Evolutionary conservation across 2,797 vertebrate species (phyloP), one percentile per base, ranked within the genome.

Genomic region (Alcedo quadribrachys): DNA sequence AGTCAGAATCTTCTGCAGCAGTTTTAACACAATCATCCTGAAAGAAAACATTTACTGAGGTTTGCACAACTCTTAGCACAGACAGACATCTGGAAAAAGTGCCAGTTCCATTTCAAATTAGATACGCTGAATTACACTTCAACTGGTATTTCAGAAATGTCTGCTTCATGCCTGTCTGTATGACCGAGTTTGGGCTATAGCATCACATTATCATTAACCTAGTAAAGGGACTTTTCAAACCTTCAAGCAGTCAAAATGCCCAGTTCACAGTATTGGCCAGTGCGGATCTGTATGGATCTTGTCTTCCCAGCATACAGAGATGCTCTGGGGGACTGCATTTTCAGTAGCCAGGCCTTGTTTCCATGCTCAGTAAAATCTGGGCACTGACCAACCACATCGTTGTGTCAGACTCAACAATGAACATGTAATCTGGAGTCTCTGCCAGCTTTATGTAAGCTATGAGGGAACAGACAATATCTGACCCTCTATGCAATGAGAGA

Each of bases 401-500:
- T 65, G 54, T 78, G 73, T 37, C 62, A 0, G 0, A 30, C 53
- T 89, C 33, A 17, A 57, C 65, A 77, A 22, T 12, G 42, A 53
- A 17, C 12, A 11, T 2, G 16, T 58, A 25, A 18, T 45, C 28
- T 68, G 50, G 54, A 81, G 37, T 10, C 62, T 83, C 43, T 92
- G 94, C 66, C 88, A 94, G 77, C 54, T 86, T 81, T 75, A 54
- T 37, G 70, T 91, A 83, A 88, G 66, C 83, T 84, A 0, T 19
- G 67, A 81, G 21, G 70, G 37, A 5, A 46, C 63, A 86, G 69
- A 84, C 74, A 92, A 79, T 88, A 83, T n/a, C 62, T 68, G 77
- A 57, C 61, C 53, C 40, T 66, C 40, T 33, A 25, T 0, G 11
- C 50, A 74, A n/a, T 67, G 28, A 45, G n/a, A 57, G 12, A 0